Percentiles rank a stretch among this genome's conserved stretches.
Evolutionary conservation across 2,113 vertebrate species (phyloP).

Genomic region (Myotis brandtii): DNA sequence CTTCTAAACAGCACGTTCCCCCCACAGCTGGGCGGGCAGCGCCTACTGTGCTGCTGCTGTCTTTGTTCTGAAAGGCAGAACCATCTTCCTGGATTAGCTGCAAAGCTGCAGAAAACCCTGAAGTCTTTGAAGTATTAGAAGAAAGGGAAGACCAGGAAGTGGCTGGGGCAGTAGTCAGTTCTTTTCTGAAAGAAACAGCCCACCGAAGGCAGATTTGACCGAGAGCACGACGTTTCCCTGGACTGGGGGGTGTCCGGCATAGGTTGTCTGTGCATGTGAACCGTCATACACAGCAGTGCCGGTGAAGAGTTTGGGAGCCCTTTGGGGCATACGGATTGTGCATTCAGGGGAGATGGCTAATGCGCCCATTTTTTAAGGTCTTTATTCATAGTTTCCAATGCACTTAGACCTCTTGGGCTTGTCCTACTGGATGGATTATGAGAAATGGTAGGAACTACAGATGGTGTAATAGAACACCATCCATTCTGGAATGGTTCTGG

Average conservation of each 20-base stretch:
- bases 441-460: neutral
- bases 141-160: neutral
- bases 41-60: accelerated
- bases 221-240: accelerated
- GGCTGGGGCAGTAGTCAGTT: neutral
- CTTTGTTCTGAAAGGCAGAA: neutral
- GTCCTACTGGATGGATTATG: neutral
- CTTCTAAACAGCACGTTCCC: accelerated
- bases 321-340: neutral
- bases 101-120: neutral
- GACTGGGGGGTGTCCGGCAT: accelerated
- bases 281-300: neutral
- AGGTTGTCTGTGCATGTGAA: accelerated
- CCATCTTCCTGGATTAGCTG: neutral
- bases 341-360: neutral
- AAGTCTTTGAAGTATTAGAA: neutral
- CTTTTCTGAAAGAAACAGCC: neutral
- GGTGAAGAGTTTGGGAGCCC: neutral
- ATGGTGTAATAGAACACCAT: neutral
- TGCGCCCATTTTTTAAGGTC: neutral
- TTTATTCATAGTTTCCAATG: neutral
- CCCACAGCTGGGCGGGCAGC: neutral
- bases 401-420: neutral
- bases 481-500: neutral
- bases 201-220: neutral